phyloP scores from a whole-genome alignment of 2,888 invertebrate genomes.

The Steromphala cineraria region DNA sequence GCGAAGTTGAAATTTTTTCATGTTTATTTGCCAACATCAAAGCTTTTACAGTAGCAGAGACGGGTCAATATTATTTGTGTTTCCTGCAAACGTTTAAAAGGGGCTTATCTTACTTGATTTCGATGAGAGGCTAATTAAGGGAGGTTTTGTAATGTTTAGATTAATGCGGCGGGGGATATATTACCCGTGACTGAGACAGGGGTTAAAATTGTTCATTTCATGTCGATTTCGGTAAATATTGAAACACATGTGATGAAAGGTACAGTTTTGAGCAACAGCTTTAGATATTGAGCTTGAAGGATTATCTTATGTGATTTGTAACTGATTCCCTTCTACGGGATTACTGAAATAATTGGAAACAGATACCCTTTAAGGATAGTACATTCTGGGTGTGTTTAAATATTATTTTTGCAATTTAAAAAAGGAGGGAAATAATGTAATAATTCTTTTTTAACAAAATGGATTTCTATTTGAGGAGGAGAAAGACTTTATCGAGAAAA shows the following conservation, averaged over 20 bases:
- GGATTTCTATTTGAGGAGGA: too few species aligned
- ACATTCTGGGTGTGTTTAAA: too few species aligned
- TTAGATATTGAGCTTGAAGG: neutral
- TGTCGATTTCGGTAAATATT: neutral
- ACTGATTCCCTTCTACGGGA: too few species aligned
- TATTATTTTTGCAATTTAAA: too few species aligned
- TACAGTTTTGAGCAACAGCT: neutral
- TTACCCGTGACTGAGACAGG: neutral
- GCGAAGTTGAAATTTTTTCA: neutral
- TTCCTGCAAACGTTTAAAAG: conserved; percentile 3
- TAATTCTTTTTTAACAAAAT: too few species aligned
- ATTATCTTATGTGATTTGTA: neutral
- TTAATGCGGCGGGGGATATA: neutral
- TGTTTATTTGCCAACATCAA: conserved; percentile 12
- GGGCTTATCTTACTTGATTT: neutral
- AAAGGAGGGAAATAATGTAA: too few species aligned
- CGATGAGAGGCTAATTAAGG: conserved; percentile 9
- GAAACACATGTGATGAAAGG: neutral
- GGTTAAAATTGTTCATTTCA: neutral
- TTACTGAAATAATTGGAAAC: too few species aligned
- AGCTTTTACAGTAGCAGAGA: neutral
- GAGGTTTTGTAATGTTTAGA: conserved; percentile 12
- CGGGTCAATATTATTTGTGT: conserved; percentile 17
- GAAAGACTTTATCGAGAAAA: too few species aligned
- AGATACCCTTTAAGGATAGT: too few species aligned